Percentiles rank a stretch among this genome's conserved stretches.
phyloP scores from a whole-genome alignment of 2,797 vertebrate genomes.

The Pseudochaenichthys georgianus region DNA sequence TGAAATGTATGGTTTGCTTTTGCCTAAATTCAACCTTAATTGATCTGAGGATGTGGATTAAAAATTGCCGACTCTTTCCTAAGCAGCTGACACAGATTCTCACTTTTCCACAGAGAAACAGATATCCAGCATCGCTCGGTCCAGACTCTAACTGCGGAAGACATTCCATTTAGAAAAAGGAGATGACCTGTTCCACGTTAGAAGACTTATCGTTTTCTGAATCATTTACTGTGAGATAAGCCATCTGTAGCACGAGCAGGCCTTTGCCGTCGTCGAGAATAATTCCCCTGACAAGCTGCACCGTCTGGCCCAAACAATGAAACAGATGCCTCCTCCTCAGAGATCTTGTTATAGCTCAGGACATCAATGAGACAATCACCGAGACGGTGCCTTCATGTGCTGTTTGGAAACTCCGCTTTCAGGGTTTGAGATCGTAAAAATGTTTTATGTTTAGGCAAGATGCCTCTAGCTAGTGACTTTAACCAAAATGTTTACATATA shows the following conservation, averaged over 20 bases:
- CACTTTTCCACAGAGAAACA: slow-evolving; percentile 7
- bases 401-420: slow-evolving; percentile 23
- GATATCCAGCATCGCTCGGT: slow-evolving; percentile 35
- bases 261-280: slow-evolving; percentile 41
- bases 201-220: slow-evolving; percentile 75
- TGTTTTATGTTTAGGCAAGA: slow-evolving; percentile 33
- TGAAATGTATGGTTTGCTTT: slow-evolving; percentile 37
- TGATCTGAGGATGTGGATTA: slow-evolving; percentile 44
- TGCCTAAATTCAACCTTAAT: slow-evolving; percentile 43
- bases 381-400: slow-evolving; percentile 30
- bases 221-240: slow-evolving; percentile 80
- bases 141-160: slow-evolving; percentile 52
- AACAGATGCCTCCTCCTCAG: slow-evolving; percentile 74
- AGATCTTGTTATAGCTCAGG: slow-evolving; percentile 61
- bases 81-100: slow-evolving; percentile 20
- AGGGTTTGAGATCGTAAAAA: slow-evolving; percentile 38
- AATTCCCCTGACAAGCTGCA: slow-evolving; percentile 69
- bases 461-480: neutral
- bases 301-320: slow-evolving; percentile 72
- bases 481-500: neutral
- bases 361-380: slow-evolving; percentile 51
- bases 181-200: slow-evolving; percentile 59
- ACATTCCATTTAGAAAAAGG: slow-evolving; percentile 60
- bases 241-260: slow-evolving; percentile 69
- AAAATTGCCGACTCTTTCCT: slow-evolving; percentile 24